Conservation (phyloP, 1,140 invertebrate species). For the Diuraphis noxia region DNA sequence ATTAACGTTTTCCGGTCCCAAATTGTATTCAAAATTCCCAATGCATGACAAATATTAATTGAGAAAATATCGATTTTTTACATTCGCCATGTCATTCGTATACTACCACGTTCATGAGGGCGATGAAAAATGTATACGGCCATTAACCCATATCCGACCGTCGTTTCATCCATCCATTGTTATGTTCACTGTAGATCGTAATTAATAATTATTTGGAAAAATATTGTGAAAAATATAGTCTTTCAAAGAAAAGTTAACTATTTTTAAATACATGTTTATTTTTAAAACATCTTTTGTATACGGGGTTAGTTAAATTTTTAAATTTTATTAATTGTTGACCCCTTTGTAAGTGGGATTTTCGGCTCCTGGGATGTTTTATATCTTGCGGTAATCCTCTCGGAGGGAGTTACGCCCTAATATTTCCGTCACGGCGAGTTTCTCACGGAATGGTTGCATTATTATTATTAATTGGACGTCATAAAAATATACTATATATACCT, state of each 20-base stretch:
- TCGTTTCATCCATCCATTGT: neutral
- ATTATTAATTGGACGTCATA: constrained; percentile 42
- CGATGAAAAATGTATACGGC: neutral
- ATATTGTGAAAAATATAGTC: neutral
- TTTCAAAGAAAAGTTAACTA: neutral
- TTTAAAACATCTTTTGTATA: constrained; percentile 18
- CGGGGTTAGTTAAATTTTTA: neutral
- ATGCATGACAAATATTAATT: constrained; percentile 3
- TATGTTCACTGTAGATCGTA: neutral
- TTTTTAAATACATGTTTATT: neutral
- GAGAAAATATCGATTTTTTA: neutral
- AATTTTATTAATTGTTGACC: constrained; percentile 13
- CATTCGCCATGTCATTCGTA: neutral
- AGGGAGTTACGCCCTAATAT: constrained; percentile 41
- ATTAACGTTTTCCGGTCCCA: constrained; percentile 9
- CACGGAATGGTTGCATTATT: constrained; percentile 28
- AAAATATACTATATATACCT: constrained; percentile 25
- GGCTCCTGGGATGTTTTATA: constrained; percentile 16
- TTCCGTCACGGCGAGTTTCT: constrained; percentile 34
- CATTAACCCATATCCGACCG: neutral
- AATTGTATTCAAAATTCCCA: neutral
- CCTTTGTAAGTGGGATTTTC: constrained; percentile 7
- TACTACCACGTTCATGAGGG: neutral
- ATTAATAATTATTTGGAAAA: neutral
- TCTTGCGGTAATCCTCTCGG: constrained; percentile 18